Evolutionary conservation across 2,113 vertebrate species (phyloP).

Genomic region (Suricata suricatta): DNA sequence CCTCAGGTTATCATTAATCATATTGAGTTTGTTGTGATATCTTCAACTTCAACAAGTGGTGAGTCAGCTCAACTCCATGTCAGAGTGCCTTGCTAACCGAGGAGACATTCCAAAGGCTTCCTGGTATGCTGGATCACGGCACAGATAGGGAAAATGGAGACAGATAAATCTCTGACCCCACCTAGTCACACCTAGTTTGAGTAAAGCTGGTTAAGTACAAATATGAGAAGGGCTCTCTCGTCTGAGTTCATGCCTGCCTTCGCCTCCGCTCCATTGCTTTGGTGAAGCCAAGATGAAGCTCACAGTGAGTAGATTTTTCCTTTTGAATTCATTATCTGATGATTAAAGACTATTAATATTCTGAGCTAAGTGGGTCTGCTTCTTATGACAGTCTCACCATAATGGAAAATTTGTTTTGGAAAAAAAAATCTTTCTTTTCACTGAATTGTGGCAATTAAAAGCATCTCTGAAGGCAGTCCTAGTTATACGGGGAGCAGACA

Average conservation of each 20-base stretch:
- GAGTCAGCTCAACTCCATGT: conserved; percentile 52
- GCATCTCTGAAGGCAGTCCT: not conserved
- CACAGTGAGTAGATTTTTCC: conserved; percentile 72
- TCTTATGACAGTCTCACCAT: not conserved
- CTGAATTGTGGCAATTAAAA: not conserved
- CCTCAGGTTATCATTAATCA: conserved; percentile 19
- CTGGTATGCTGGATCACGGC: not conserved
- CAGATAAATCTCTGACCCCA: conserved; percentile 67
- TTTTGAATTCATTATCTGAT: not conserved
- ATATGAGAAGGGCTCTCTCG: conserved; percentile 62
- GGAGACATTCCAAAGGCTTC: conserved; percentile 52
- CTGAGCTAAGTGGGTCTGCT: not conserved
- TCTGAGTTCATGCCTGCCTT: conserved; percentile 17
- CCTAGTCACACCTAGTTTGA: conserved; percentile 61
- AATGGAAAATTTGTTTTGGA: not conserved
- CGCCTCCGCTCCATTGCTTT: not conserved
- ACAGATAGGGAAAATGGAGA: conserved; percentile 52
- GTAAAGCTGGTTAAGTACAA: conserved; percentile 74
- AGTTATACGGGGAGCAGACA: not conserved
- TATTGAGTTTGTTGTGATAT: not conserved
- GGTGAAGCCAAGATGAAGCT: conserved; percentile 75
- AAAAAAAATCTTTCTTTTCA: conserved; percentile 1
- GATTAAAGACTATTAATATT: not conserved
- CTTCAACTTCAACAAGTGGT: not conserved
- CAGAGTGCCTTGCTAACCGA: conserved; percentile 46